Base-by-base conservation (phyloP, 2,113 vertebrate species). In the Tachysurus vachellii region DNA sequence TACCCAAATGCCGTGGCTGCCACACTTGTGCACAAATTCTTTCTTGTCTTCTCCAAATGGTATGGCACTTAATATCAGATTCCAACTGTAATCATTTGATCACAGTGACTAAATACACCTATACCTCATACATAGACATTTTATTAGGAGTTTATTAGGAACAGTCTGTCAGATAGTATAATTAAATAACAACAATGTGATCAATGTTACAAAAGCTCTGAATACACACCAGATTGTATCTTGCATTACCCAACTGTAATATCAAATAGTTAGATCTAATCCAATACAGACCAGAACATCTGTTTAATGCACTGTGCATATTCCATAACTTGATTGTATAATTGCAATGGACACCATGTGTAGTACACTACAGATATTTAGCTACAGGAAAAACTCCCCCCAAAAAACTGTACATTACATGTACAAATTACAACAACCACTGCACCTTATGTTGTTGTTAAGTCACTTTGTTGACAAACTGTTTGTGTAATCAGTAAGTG, bases 41-140 rank as follows among this genome's bases (percentile, higher is more conserved):
- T 99, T 92, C 91, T 99, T 91, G 95, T 99, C 87, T 99, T 99
- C 93, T 99, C 98, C 21, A 98, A 97, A 90, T 99, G 98, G 98
- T 99, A 91, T 96, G 96, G 92, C n/a, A 31, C 4, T 11, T 42
- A 31, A 59, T 66, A 26, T 44, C 0, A n/a, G 19, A 21, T 13
- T 3, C 12, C 7, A 47, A 1, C 2, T 28, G 26, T 6, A 4
- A 19, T 56, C 53, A 31, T 6, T 28, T 54, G 56, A 56, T 10
- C 16, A 28, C 5, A 47, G 1, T 75, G 21, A 10, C 1, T 53
- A 31, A 56, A 26, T 56, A 17, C 50, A 54, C n/a, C 26, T 44
- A 9, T 19, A 21, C 0, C 31, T 36, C 36, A 19, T 71, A 21
- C 9, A 17, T 71, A 21, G 8, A 17, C n/a, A 11, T 71, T 36